These are phyloP conservation scores for Tachycineta bicolor DNA, from an alignment of 2,113 vertebrate species.

Conservation along the genomic window DNA sequence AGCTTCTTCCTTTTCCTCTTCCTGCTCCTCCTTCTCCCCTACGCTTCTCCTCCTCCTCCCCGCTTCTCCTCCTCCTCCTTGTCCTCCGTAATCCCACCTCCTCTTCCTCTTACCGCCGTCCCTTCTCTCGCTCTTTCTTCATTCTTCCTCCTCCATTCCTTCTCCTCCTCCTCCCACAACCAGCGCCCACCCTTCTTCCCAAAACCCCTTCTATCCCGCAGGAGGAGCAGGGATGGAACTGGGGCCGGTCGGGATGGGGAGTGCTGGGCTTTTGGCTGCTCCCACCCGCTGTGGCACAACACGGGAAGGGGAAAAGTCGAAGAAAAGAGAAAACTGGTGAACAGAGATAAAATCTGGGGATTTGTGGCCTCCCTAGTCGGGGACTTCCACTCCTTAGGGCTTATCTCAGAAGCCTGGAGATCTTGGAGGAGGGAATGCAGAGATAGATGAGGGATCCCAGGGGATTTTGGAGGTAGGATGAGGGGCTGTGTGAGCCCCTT, in stretches of 20 bases:
- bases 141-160: not conserved
- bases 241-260: not conserved
- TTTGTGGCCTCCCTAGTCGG: not conserved
- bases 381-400: not conserved
- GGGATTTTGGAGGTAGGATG: not conserved
- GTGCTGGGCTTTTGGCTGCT: not conserved
- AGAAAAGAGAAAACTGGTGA: not conserved
- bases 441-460: not conserved
- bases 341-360: not conserved
- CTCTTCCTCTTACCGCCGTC: not conserved
- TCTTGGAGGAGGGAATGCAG: not conserved
- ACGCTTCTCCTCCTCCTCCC: not conserved
- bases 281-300: fast-evolving
- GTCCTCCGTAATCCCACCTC: not conserved
- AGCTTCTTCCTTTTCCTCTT: not conserved
- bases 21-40: not conserved
- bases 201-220: not conserved
- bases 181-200: not conserved
- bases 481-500: not conserved
- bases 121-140: not conserved
- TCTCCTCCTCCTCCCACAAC: not conserved
- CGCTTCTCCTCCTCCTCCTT: not conserved
- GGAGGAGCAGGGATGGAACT: not conserved
- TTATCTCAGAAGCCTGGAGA: not conserved
- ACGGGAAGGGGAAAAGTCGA: not conserved